Conservation (phyloP, 2,888 invertebrate species). For the Hololepta plana region DNA sequence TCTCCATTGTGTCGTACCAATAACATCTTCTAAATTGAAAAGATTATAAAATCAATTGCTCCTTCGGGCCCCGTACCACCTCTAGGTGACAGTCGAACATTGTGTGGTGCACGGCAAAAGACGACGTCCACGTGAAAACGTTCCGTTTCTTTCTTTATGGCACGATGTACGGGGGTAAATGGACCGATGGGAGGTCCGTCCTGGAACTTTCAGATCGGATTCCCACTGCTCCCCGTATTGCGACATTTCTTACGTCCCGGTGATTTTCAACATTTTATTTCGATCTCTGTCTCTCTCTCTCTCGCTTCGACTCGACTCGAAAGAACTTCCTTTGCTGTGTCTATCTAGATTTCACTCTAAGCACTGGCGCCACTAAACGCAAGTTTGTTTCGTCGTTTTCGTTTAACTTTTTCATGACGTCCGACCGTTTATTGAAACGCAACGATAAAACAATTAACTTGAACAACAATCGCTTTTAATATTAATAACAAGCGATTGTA, state of each 20-base stretch:
- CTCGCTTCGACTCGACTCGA: too few relatives aligned
- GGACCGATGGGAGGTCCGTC: slow-evolving; percentile 15
- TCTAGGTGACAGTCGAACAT: slow-evolving; percentile 18
- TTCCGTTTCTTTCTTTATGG: slow-evolving; percentile 1
- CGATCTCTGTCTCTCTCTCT: too few relatives aligned
- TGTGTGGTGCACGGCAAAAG: neutral
- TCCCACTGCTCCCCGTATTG: slow-evolving; percentile 12
- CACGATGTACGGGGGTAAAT: neutral
- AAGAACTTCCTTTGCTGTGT: too few relatives aligned
- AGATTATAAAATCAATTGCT: slow-evolving; percentile 30
- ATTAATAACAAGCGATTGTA: too few relatives aligned
- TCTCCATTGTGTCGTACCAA: slow-evolving; percentile 29
- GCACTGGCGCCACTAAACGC: too few relatives aligned
- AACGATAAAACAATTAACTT: too few relatives aligned
- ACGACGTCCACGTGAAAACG: slow-evolving; percentile 4
- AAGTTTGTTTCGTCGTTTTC: too few relatives aligned
- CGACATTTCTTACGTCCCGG: slow-evolving; percentile 12
- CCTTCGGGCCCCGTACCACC: slow-evolving; percentile 17
- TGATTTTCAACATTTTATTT: slow-evolving; percentile 9
- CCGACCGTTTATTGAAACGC: too few relatives aligned
- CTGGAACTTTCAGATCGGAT: slow-evolving; percentile 10
- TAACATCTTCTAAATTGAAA: slow-evolving; percentile 31
- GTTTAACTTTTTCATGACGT: too few relatives aligned
- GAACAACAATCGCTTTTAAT: too few relatives aligned
- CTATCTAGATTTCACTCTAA: too few relatives aligned